A percentile compares a stretch with the other conserved stretches of the same genome.
Evolutionary conservation across 2,888 invertebrate species (phyloP).

Genomic region (Apamea anceps): DNA sequence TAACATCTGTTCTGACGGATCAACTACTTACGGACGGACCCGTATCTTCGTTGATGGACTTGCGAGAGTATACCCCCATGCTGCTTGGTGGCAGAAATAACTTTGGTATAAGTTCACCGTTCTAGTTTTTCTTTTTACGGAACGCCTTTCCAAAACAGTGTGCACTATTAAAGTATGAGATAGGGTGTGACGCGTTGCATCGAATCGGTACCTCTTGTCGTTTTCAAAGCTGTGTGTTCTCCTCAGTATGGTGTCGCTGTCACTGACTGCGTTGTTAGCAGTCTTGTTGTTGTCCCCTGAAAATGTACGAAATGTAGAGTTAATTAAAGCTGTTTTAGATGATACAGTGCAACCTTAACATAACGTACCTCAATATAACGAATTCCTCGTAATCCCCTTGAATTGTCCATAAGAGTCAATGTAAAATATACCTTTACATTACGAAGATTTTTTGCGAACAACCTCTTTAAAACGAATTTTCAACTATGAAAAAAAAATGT

Average conservation of each 20-base stretch:
- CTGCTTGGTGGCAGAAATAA: not conserved
- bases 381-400: no score
- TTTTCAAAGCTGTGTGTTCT: slow-evolving; percentile 97
- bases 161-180: slow-evolving; percentile 39
- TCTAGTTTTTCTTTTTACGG: slow-evolving; percentile 14
- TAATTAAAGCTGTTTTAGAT: not conserved
- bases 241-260: slow-evolving; percentile 91
- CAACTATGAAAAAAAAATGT: no score
- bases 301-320: slow-evolving; percentile 21
- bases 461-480: no score
- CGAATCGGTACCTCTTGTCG: slow-evolving; percentile 94
- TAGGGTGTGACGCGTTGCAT: not conserved
- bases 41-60: not conserved
- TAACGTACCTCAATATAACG: no score
- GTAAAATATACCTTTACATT: no score
- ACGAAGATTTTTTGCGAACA: no score
- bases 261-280: slow-evolving; percentile 76
- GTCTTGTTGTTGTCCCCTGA: slow-evolving; percentile 88
- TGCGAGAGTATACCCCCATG: not conserved
- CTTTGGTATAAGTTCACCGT: not conserved
- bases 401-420: no score
- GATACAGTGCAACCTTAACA: no score
- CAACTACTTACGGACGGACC: not conserved
- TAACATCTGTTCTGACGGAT: not conserved
- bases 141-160: slow-evolving; percentile 24